Conservation (phyloP, 2,888 invertebrate species). For the Carcina quercana region DNA sequence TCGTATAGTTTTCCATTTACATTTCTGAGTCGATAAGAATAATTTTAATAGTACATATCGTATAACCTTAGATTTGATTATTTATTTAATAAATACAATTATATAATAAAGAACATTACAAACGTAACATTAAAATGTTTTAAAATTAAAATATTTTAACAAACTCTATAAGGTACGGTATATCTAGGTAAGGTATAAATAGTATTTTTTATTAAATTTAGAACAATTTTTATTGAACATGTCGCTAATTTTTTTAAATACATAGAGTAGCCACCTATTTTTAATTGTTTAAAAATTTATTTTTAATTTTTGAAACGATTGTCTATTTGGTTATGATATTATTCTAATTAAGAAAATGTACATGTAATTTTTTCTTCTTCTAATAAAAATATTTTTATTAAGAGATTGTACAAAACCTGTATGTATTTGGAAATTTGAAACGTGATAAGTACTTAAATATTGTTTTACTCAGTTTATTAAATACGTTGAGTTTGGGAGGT, state of each 20-base stretch:
- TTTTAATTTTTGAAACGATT: constrained; percentile 36
- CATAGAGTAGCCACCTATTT: constrained; percentile 45
- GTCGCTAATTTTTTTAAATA: constrained; percentile 45
- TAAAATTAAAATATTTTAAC: constrained; percentile 57
- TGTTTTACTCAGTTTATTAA: constrained; percentile 23
- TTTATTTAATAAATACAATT: constrained; percentile 34
- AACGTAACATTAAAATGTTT: constrained; percentile 52
- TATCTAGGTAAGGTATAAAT: constrained; percentile 47
- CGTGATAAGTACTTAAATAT: constrained; percentile 13
- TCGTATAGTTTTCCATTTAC: constrained; percentile 73
- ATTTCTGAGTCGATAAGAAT: constrained; percentile 67
- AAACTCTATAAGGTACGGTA: constrained; percentile 53
- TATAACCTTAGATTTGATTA: constrained; percentile 54
- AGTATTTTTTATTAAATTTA: constrained; percentile 46
- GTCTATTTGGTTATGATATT: constrained; percentile 40
- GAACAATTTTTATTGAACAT: constrained; percentile 69
- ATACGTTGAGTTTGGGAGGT: too few species aligned
- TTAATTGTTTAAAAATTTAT: constrained; percentile 33
- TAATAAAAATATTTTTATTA: constrained; percentile 8
- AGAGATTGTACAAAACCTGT: constrained; percentile 30
- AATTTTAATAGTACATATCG: constrained; percentile 49
- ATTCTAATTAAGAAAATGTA: constrained; percentile 35
- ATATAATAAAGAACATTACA: constrained; percentile 55
- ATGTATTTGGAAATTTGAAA: constrained; percentile 20
- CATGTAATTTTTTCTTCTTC: constrained; percentile 16